Base-by-base conservation (phyloP, 2,797 vertebrate genomes). In the Anableps anableps region DNA sequence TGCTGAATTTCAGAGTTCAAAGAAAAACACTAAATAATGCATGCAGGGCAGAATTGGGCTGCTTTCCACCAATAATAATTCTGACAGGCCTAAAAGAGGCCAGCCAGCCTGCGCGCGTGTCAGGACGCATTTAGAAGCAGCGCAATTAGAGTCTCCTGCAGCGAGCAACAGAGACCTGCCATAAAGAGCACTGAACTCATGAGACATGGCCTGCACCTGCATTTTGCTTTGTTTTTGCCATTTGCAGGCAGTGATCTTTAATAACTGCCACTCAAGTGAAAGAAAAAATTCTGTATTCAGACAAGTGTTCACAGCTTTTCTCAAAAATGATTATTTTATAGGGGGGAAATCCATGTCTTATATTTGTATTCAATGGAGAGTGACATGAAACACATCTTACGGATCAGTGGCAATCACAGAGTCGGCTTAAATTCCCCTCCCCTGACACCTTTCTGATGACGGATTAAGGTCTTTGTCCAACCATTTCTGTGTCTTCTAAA, bases 1-100 rank as follows among this genome's bases (percentile, higher is more conserved):
- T 87, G 89, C 92, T 89, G 90, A 95, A 92, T 94, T 92, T 94
- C 87, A 89, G 91, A 94, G 95, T 95, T 96, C 93, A 95, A 95
- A 96, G 95, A 94, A 95, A 95, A 94, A 91, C 91, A 94, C 94
- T 94, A 95, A 95, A 96, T 95, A 95, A 96, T 94, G 92, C 93
- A 95, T 92, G 91, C 92, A 78, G 94, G 94, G 95, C 93, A 94
- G 91, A 95, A 95, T 94, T 94, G 93, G 94, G 91, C 92, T 95
- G 93, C 92, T 94, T 94, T 94, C 93, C 92, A 94, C 94, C 88
- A 88, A 93, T 94, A 95, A 95, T 94, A 94, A 94, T 91, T 93
- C 89, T 92, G 89, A 92, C 92, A 92, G 93, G 85, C 88, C 92
- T 94, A 93, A 95, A 95, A 89, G 92, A 92, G 93, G 92, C 88